Conservation (phyloP, 1,140 invertebrate species). For the Gryon sp. region DNA sequence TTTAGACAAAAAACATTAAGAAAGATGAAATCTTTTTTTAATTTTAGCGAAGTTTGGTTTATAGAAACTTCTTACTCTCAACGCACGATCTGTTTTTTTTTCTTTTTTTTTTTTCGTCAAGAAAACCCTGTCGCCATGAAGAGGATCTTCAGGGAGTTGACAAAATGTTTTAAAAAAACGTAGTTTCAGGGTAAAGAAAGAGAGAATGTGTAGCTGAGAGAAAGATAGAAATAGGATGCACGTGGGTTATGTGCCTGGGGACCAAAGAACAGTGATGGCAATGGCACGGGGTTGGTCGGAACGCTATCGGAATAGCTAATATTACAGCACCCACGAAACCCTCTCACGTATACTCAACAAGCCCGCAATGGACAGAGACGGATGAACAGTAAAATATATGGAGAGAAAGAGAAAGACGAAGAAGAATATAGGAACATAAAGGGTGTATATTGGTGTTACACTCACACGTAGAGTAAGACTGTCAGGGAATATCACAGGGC, state of each 20-base stretch:
- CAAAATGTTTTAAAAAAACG: slow-evolving; percentile 67
- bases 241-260: slow-evolving; percentile 58
- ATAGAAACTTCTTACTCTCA: slow-evolving; percentile 40
- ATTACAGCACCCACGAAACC: slow-evolving; percentile 54
- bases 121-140: slow-evolving; percentile 52
- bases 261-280: slow-evolving; percentile 64
- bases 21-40: too few species aligned
- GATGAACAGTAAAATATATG: too few species aligned
- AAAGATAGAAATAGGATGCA: slow-evolving; percentile 19
- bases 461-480: slow-evolving; percentile 20
- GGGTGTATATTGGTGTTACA: slow-evolving; percentile 4
- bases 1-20: too few species aligned
- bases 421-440: neutral
- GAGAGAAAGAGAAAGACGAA: neutral
- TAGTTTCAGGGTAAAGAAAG: slow-evolving; percentile 34
- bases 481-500: slow-evolving; percentile 59
- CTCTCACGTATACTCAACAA: slow-evolving; percentile 38
- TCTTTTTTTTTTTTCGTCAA: slow-evolving; percentile 6
- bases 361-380: slow-evolving; percentile 3
- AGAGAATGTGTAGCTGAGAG: slow-evolving; percentile 9
- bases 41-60: too few species aligned
- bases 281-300: slow-evolving; percentile 64
- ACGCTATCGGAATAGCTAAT: slow-evolving; percentile 74
- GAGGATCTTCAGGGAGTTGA: slow-evolving; percentile 66
- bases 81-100: slow-evolving; percentile 54